Conservation (phyloP, 2,113 vertebrate genomes). For the Spheniscus mendiculus region DNA sequence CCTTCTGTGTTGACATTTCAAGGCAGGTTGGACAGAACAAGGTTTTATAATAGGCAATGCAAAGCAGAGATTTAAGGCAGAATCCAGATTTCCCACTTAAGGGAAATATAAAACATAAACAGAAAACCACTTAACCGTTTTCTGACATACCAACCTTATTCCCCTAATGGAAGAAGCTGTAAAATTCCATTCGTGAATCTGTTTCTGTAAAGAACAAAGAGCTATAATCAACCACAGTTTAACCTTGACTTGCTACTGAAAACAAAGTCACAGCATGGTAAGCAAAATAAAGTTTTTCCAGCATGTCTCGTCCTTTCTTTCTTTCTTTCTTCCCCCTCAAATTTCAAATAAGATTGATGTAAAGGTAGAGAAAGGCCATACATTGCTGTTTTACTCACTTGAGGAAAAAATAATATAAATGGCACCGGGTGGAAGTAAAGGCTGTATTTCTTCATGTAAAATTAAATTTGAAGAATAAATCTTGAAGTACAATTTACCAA, state of each 20-base stretch:
- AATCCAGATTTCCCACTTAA: not conserved
- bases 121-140: not conserved
- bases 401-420: not conserved
- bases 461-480: not conserved
- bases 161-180: constrained; percentile 89
- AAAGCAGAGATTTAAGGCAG: not conserved
- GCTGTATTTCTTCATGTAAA: not conserved
- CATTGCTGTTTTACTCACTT: not conserved
- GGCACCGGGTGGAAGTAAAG: not conserved
- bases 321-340: rapidly evolving
- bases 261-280: not conserved
- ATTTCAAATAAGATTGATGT: not conserved
- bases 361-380: not conserved
- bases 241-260: not conserved
- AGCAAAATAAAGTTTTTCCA: not conserved
- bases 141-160: constrained; percentile 85
- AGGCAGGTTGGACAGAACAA: not conserved
- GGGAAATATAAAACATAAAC: not conserved
- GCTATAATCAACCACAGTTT: not conserved
- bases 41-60: not conserved
- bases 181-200: constrained; percentile 96
- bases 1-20: not conserved
- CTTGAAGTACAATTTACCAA: not conserved
- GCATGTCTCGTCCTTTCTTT: not conserved
- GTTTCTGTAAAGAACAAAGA: constrained; percentile 80